Conservation (phyloP, 1,140 invertebrate genomes). For the Akabosia matsudoensis region DNA sequence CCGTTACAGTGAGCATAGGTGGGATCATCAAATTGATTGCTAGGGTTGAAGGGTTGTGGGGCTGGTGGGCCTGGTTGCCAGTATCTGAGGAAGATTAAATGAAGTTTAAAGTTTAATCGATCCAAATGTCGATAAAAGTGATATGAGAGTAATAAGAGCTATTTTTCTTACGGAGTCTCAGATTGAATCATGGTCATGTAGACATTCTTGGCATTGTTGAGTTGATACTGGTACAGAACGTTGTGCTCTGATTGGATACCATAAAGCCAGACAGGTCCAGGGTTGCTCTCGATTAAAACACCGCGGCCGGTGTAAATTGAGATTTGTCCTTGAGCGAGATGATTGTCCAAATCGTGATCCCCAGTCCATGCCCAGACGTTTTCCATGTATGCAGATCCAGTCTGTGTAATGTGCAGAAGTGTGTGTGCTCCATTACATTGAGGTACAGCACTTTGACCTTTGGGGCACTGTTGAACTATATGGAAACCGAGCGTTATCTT, state of each 20-base stretch:
- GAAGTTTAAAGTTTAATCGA: too few species aligned
- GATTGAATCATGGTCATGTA: constrained; percentile 46
- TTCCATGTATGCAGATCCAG: constrained; percentile 34
- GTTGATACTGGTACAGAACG: constrained; percentile 43
- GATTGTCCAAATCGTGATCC: constrained; percentile 43
- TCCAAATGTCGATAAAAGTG: not conserved
- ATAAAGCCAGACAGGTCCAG: constrained; percentile 42
- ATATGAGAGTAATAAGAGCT: too few species aligned
- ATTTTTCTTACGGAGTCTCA: constrained; percentile 27
- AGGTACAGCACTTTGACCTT: constrained; percentile 10
- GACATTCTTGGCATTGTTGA: constrained; percentile 36
- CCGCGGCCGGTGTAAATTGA: constrained; percentile 39
- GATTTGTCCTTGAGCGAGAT: constrained; percentile 37
- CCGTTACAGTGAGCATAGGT: constrained; percentile 36
- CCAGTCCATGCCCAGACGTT: constrained; percentile 46
- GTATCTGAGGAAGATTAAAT: too few species aligned
- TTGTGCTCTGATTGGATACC: constrained; percentile 45
- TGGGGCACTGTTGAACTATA: constrained; percentile 30
- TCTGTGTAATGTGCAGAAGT: constrained; percentile 35
- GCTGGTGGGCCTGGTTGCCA: constrained; percentile 42
- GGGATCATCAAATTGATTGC: constrained; percentile 32
- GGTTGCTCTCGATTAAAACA: constrained; percentile 36
- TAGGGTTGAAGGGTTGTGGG: constrained; percentile 37
- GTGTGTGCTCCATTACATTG: constrained; percentile 29
- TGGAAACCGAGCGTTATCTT: not conserved